phyloP scores from a whole-genome alignment of 1,140 invertebrate species.

The Cotesia typhae region DNA sequence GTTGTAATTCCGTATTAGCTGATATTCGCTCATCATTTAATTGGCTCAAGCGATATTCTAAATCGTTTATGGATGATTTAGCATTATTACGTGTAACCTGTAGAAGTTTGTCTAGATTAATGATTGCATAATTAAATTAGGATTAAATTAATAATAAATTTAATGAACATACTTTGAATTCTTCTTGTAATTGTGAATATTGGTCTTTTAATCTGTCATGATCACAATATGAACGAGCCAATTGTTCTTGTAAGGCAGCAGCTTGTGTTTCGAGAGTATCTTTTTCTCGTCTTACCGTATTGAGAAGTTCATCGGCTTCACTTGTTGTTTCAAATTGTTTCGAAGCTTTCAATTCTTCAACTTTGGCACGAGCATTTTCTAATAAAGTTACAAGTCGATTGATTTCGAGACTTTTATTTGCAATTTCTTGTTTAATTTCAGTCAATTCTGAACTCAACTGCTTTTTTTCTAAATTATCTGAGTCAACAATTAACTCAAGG shows the following conservation, averaged over 20 bases:
- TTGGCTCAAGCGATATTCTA: slow-evolving; percentile 81
- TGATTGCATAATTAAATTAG: background rate
- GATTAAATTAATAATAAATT: background rate
- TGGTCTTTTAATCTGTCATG: slow-evolving; percentile 77
- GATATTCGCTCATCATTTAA: slow-evolving; percentile 76
- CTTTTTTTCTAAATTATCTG: slow-evolving; percentile 75
- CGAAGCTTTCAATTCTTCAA: slow-evolving; percentile 59
- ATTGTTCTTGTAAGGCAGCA: slow-evolving; percentile 79
- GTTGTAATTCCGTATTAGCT: slow-evolving; percentile 75
- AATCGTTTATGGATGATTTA: slow-evolving; percentile 79
- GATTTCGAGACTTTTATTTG: slow-evolving; percentile 75
- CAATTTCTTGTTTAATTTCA: slow-evolving; percentile 70
- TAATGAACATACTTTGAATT: slow-evolving; percentile 73
- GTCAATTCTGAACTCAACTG: slow-evolving; percentile 76
- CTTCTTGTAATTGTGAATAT: slow-evolving; percentile 77
- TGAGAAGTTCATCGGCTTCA: slow-evolving; percentile 74
- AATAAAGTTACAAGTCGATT: slow-evolving; percentile 78
- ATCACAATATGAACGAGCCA: slow-evolving; percentile 80
- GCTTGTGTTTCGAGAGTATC: slow-evolving; percentile 75
- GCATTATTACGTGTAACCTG: slow-evolving; percentile 81
- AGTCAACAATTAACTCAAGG: slow-evolving; percentile 77
- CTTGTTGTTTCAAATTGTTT: slow-evolving; percentile 59
- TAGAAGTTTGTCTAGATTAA: slow-evolving; percentile 13
- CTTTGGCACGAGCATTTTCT: slow-evolving; percentile 81
- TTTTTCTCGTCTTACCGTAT: slow-evolving; percentile 75